These are phyloP conservation scores for Acrocyrtus sp. DNA, from an alignment of 2,888 invertebrate species.

Conservation along the genomic window DNA sequence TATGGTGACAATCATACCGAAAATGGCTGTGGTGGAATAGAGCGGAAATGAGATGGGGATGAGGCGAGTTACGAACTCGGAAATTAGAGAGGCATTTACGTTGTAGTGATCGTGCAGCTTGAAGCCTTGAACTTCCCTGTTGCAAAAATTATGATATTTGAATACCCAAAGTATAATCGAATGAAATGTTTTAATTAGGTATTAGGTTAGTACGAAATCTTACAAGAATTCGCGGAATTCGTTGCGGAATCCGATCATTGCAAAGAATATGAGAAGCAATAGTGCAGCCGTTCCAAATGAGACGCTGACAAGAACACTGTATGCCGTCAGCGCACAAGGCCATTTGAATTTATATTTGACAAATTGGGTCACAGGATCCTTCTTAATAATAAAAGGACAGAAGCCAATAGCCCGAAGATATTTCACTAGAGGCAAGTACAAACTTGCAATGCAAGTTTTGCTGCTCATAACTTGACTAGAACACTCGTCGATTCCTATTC, in stretches of 20 bases:
- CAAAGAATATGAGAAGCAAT: background rate
- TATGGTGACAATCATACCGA: constrained; percentile 7
- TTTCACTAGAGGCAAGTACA: constrained; percentile 20
- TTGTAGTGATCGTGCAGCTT: background rate
- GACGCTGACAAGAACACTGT: constrained; percentile 9
- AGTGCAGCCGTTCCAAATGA: background rate
- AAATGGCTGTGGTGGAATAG: background rate
- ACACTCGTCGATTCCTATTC: too few species aligned
- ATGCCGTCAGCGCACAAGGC: background rate
- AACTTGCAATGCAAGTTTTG: constrained; percentile 14
- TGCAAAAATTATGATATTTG: too few species aligned
- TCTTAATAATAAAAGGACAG: constrained; percentile 19
- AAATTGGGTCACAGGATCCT: background rate
- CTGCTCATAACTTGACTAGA: too few species aligned
- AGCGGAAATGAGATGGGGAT: constrained; percentile 23
- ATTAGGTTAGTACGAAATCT: constrained; percentile 1
- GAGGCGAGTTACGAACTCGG: constrained; percentile 9
- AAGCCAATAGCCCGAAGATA: constrained; percentile 21
- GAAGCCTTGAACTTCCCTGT: too few species aligned
- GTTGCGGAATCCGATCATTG: too few species aligned
- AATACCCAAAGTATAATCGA: too few species aligned
- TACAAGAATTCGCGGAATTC: too few species aligned
- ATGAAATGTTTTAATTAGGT: background rate
- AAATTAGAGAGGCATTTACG: constrained; percentile 11
- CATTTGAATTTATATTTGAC: constrained; percentile 22